Evolutionary conservation across 2,888 invertebrate genomes (phyloP), one percentile per base, ranked within the genome.

Genomic region (Harpalus rubripes): DNA sequence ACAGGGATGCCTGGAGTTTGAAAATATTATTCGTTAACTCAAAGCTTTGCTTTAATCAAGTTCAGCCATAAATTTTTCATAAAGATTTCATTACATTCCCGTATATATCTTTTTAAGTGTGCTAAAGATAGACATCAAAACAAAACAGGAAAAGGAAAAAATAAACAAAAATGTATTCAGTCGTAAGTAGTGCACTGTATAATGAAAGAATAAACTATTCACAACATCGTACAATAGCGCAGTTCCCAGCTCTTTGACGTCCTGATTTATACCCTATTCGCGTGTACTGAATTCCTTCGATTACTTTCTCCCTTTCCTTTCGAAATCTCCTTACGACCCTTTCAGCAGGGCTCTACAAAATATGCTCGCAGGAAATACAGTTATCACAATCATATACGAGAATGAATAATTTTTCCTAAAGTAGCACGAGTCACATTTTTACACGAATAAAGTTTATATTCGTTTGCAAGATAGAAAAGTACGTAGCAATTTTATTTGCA

Each of bases 251-350:
- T 32, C 68, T 68, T 68, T 68, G 68, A 68, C 68, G 32, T 68
- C 39, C 39, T 68, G 39, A 68, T 68, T 68, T 68, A 68, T 68
- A 15, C 39, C 39, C 68, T 39, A 68, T 68, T 68, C 68, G 68
- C 68, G 68, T 68, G 68, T 15, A 1, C 7, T 32, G 68, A 68
- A 32, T 68, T 15, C 68, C 39, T 65, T 26, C 65, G n/a, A 22
- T 5, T 32, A 32, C 32, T 32, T 32, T 63, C 22, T 12, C 16
- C 61, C 65, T 39, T 39, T 32, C 39, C 68, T 39, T 68, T 39
- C 22, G 26, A 7, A 7, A 4, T 7, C 68, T 39, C 39, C 32
- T 15, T 10, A 65, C 18, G 10, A 6, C 32, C 65, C 65, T 5
- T 65, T 18, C 61, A 10, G 10, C 22, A 12, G 22, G 32, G 26